These are phyloP conservation scores for Leucosticte australis DNA, from an alignment of 2,113 vertebrate genomes.

Conservation along the genomic window DNA sequence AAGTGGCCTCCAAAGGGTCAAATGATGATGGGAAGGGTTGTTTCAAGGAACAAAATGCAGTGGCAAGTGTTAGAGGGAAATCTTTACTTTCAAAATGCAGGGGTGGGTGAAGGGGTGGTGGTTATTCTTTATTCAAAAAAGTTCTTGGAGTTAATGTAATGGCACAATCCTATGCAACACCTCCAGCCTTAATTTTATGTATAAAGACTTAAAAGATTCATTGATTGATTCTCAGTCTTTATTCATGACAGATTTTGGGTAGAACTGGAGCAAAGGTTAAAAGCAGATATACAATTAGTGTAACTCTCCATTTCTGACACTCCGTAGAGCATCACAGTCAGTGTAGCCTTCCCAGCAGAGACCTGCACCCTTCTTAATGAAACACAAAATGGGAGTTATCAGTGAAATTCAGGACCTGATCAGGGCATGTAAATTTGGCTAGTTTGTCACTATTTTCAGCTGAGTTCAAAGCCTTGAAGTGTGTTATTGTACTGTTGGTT, in stretches of 20 bases:
- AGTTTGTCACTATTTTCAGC: accelerated
- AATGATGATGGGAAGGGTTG: not conserved
- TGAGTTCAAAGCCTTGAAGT: not conserved
- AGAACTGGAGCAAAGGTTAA: not conserved
- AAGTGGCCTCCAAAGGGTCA: not conserved
- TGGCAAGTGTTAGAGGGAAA: not conserved
- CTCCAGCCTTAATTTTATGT: not conserved
- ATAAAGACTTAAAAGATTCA: not conserved
- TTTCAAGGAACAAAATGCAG: not conserved
- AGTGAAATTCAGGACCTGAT: not conserved
- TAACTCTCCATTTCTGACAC: not conserved
- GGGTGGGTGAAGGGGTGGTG: not conserved
- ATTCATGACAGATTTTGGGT: not conserved
- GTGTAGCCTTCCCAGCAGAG: not conserved
- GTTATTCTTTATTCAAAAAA: not conserved
- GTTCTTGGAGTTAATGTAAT: not conserved
- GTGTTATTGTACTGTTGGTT: not conserved
- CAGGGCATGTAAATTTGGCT: not conserved
- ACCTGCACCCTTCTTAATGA: not conserved
- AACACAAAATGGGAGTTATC: not conserved
- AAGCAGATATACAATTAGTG: not conserved
- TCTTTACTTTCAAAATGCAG: not conserved
- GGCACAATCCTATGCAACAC: not conserved
- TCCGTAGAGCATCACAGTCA: not conserved
- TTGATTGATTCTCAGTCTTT: not conserved